Conservation (phyloP, 2,888 invertebrate species). For the Dryomyza anilis region DNA sequence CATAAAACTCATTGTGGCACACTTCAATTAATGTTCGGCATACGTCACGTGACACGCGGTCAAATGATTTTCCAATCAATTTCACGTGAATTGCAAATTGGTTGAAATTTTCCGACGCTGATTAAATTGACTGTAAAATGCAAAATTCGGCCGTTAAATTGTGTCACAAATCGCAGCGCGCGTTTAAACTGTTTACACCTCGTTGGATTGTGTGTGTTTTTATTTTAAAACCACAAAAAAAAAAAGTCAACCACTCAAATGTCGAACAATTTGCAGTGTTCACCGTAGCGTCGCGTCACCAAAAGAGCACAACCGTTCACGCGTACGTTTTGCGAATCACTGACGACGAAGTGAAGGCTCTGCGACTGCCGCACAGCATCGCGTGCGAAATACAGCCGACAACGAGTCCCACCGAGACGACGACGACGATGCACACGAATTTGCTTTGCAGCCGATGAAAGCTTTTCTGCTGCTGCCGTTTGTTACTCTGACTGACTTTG, state of each 20-base stretch:
- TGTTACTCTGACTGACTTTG: background rate
- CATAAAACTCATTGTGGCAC: conserved; percentile 4
- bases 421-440: background rate
- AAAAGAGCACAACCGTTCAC: conserved; percentile 39
- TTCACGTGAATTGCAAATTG: conserved; percentile 34
- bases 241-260: background rate
- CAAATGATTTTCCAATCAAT: conserved; percentile 48
- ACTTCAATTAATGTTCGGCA: conserved; percentile 17
- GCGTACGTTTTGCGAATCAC: conserved; percentile 51
- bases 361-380: conserved; percentile 19
- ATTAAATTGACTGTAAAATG: conserved; percentile 33
- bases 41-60: conserved; percentile 28
- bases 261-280: background rate
- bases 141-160: conserved; percentile 3
- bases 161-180: background rate
- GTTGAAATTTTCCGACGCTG: background rate
- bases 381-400: conserved; percentile 31
- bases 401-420: too few species aligned
- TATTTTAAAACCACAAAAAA: too few species aligned
- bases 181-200: background rate
- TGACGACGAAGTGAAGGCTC: conserved; percentile 35
- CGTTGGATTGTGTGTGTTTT: background rate
- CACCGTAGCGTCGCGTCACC: background rate
- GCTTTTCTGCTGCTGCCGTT: conserved; percentile 14
- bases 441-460: conserved; percentile 28